Base-by-base conservation (phyloP, 92 coral and sea anemone species). In the Meandrina meandrites region DNA sequence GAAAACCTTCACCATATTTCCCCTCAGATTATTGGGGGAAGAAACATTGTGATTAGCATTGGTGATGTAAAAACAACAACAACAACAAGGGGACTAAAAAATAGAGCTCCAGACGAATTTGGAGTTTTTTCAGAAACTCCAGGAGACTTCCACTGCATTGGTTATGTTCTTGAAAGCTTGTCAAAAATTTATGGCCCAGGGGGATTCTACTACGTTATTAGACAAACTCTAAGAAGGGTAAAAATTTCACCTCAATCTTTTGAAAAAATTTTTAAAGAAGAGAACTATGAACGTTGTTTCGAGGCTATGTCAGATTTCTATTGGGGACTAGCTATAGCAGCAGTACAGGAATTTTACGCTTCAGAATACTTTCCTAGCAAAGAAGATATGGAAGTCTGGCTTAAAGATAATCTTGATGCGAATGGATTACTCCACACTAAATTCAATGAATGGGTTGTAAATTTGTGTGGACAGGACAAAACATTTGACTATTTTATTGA, bases 201-300 rank as follows among this genome's bases (percentile, higher is more conserved):
- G 32, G 90, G 89, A 35, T 81, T 88, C 17, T 88, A 70, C 21
- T 67, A 88, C 78, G 79, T 88, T 40, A 79, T 73, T n/a, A 12
- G 53, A 28, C 90, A 88, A 50, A 57, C 81, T 30, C 37, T 88
- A 11, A 73, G 74, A 42, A 73, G 90, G 8, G 31, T 80, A 3
- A 88, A 82, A 88, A 87, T 88, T 34, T 81, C 90, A 69, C 87
- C 90, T 30, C 22, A 88, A 12, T 88, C 90, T 21, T 88, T 81
- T 53, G 73, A 48, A 40, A 50, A 73, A 30, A 81, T 81, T 40
- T 87, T 88, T 81, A 74, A 88, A 28, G 82, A 88, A 12, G 77
- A 84, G 27, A 81, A 88, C 62, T 88, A 48, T 82, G 86, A 88
- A 81, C 72, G 90, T 56, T 81, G 58, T 82, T 88, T 47, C 24